These are phyloP conservation scores for Urocitellus parryii DNA, from an alignment of 2,113 vertebrate genomes.

Conservation along the genomic window DNA sequence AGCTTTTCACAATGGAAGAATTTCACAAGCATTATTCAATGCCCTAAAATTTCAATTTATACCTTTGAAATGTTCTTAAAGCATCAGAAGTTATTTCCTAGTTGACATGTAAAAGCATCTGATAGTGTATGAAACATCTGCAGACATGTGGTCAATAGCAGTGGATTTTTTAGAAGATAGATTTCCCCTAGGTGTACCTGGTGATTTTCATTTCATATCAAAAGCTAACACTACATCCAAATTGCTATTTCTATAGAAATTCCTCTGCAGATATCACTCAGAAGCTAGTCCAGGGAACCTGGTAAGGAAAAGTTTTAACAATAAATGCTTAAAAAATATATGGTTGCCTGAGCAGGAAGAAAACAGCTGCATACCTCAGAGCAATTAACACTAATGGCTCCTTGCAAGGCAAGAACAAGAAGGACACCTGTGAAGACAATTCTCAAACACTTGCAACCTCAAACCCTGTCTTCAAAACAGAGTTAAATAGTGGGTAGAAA, in stretches of 20 bases:
- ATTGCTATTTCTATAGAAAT: constrained; percentile 55
- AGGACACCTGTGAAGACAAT: background rate
- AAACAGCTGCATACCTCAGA: constrained; percentile 32
- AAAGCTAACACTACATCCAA: constrained; percentile 51
- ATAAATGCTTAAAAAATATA: constrained; percentile 29
- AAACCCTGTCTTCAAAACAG: background rate
- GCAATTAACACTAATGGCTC: background rate
- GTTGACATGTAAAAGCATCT: background rate
- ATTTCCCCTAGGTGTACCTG: constrained; percentile 48
- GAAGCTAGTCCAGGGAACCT: constrained; percentile 5
- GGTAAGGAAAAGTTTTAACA: constrained; percentile 56
- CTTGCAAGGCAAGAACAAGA: background rate
- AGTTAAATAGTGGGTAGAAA: constrained; percentile 31
- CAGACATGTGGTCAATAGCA: constrained; percentile 36
- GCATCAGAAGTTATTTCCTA: background rate
- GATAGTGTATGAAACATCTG: background rate
- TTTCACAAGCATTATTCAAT: background rate
- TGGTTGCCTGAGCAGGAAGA: background rate
- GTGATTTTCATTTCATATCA: constrained; percentile 59
- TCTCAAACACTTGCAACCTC: background rate
- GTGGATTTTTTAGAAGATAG: constrained; percentile 53
- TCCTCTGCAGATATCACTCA: background rate
- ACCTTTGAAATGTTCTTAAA: background rate
- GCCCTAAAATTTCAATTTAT: background rate
- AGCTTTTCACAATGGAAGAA: background rate